Evolutionary conservation across 2,797 vertebrate genomes (phyloP), one percentile per base, ranked within the genome.

Genomic region (Borostomias antarcticus): DNA sequence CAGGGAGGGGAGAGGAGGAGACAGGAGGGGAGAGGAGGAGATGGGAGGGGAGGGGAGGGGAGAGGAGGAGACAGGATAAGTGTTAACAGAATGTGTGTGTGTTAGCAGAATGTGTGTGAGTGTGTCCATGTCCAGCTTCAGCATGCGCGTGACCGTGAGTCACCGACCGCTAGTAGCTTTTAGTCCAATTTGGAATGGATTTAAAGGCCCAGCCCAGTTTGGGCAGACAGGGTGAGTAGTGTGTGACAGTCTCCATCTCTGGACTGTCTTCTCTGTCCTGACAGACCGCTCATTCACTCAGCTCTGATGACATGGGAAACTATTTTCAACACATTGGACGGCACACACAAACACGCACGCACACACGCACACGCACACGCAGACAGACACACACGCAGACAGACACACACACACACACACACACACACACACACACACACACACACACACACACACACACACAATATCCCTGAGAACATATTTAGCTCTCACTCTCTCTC

Each of bases 271-370:
- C 62, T 71, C 8, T 11, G 17, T 21, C 48, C 29, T 65, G 21
- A 40, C 6, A 69, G 69, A 35, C 43, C 53, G 52, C 56, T 75
- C 58, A 62, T 74, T 80, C 65, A 76, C 32, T 40, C 33, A 1
- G n/a, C 74, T 76, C 62, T 35, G 40, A 4, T 73, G 64, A 77
- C 76, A 70, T 80, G 66, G 76, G 70, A 69, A 83, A 77, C 74
- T 72, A 56, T 40, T 21, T 69, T 50, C 35, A 17, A 32, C 23
- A 58, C 57, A 67, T n/a, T n/a, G n/a, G n/a, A n/a, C n/a, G n/a
- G n/a, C 26, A 62, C 37, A 66, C 40, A 63, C 5, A 70, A 28
- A 70, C 40, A 54, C 32, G 52, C 52, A 51, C 28, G 6, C 35
- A 64, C 60, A 72, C n/a, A n/a, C n/a, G n/a, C n/a, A 58, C 57